These are phyloP conservation scores for Colostygia pectinataria DNA, from an alignment of 2,888 invertebrate species.

Conservation along the genomic window DNA sequence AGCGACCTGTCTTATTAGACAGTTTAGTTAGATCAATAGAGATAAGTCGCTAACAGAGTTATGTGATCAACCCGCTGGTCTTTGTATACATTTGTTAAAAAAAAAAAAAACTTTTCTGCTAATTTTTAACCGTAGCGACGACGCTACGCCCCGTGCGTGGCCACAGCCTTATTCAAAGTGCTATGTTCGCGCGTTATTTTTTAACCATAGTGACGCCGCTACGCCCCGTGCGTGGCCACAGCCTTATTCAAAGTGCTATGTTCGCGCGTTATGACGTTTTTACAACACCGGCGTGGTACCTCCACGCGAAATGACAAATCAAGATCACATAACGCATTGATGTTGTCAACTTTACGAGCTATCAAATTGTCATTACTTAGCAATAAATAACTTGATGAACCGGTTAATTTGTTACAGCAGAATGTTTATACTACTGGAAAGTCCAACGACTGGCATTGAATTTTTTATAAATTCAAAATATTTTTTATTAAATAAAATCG, in stretches of 20 bases:
- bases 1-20: no score
- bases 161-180: constrained; percentile 12
- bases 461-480: no score
- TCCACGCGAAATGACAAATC: constrained; percentile 53
- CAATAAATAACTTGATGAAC: constrained; percentile 51
- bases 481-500: no score
- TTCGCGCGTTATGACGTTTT: constrained; percentile 37
- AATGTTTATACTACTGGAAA: no score
- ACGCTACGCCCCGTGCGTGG: constrained; percentile 2
- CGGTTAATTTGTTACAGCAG: background rate
- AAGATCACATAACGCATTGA: constrained; percentile 47
- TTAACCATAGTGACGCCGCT: no score
- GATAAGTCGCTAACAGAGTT: no score
- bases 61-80: no score
- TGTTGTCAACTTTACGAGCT: constrained; percentile 53
- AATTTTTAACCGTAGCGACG: no score
- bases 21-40: no score
- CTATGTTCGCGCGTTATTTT: constrained; percentile 24
- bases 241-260: constrained; percentile 23
- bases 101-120: background rate
- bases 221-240: background rate
- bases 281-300: constrained; percentile 30
- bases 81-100: no score
- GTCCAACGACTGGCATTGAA: no score
- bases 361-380: constrained; percentile 56